phyloP scores from a whole-genome alignment of 2,888 invertebrate species.

The Apodemia mormo region DNA sequence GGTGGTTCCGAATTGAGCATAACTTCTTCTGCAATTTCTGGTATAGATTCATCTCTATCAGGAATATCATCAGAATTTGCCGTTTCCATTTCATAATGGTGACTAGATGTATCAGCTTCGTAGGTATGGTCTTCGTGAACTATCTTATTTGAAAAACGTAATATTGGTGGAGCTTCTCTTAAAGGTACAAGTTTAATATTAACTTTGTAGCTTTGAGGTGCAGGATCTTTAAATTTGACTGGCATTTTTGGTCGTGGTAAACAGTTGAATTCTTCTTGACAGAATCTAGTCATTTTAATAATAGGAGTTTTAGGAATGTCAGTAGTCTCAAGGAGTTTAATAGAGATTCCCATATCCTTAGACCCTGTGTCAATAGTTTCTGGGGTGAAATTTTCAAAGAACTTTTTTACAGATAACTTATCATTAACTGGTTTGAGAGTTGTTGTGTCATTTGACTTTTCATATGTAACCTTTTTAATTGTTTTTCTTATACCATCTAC shows the following conservation, averaged over 20 bases:
- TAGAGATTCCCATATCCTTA: constrained; percentile 34
- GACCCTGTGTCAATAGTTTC: constrained; percentile 41
- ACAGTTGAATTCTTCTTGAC: constrained; percentile 23
- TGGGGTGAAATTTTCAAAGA: constrained; percentile 65
- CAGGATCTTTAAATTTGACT: constrained; percentile 46
- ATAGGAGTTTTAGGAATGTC: constrained; percentile 33
- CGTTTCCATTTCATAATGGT: constrained; percentile 34
- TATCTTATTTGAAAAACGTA: neutral
- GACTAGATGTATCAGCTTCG: constrained; percentile 24
- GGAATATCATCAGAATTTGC: constrained; percentile 37
- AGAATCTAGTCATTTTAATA: constrained; percentile 57
- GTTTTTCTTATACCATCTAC: constrained; percentile 49
- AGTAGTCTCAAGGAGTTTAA: constrained; percentile 44
- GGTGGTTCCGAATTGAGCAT: constrained; percentile 46
- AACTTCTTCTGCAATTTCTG: constrained; percentile 66
- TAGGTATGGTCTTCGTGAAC: constrained; percentile 26
- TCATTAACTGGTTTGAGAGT: constrained; percentile 45
- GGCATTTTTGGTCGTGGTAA: constrained; percentile 51
- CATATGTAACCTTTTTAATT: constrained; percentile 48
- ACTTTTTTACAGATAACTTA: constrained; percentile 59
- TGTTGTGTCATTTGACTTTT: constrained; percentile 36
- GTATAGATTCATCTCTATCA: constrained; percentile 45
- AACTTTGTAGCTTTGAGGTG: constrained; percentile 41
- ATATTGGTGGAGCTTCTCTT: neutral
- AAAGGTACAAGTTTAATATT: constrained; percentile 47